Base-by-base conservation (phyloP, 1,140 invertebrate genomes). In the Chionoecetes opilio region DNA sequence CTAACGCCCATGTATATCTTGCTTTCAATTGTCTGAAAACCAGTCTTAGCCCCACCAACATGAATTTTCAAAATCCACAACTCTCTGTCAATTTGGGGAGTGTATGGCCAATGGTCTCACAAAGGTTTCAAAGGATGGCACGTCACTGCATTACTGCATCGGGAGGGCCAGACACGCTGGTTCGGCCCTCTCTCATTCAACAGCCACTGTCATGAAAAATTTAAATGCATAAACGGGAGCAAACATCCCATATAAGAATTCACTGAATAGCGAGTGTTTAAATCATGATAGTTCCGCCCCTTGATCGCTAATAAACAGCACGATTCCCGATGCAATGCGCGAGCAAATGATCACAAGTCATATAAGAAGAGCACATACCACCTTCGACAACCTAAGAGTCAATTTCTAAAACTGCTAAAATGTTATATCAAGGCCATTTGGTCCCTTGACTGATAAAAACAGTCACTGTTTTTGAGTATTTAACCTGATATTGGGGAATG, bases 311-410 rank as follows among this genome's bases (percentile, higher is more conserved):
- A 41, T 94, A 82, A 90, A 89, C 31, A 84, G 92, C 92, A 93
- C 38, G 38, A 41, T 93, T 93, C 92, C 82, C 26, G 86, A 84
- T 41, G 87, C 35, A 41, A 90, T n/a, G 75, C 93, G 82, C 85
- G 41, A 38, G 38, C n/a, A 75, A 92, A 92, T 86, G 32, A 84
- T 95, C 94, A 95, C 94, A 91, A 95, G 91, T 95, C 35, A 63
- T 26, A 34, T 92, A 87, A 85, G 63, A 17, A 46, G 38, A 88
- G 89, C 63, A 46, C 84, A 85, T 92, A 84, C 84, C 94, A 92
- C 75, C 29, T 95, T 95, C 94, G 92, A 90, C 89, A 95, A 95
- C 34, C n/a, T 75, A 94, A 89, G 53, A 93, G 93, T 94, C 93
- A 94, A 91, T 94, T 94, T 88, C 63, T 94, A 82, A 89, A 94